phyloP scores from a whole-genome alignment of 2,888 invertebrate species.

The Athrips mouffetella region DNA sequence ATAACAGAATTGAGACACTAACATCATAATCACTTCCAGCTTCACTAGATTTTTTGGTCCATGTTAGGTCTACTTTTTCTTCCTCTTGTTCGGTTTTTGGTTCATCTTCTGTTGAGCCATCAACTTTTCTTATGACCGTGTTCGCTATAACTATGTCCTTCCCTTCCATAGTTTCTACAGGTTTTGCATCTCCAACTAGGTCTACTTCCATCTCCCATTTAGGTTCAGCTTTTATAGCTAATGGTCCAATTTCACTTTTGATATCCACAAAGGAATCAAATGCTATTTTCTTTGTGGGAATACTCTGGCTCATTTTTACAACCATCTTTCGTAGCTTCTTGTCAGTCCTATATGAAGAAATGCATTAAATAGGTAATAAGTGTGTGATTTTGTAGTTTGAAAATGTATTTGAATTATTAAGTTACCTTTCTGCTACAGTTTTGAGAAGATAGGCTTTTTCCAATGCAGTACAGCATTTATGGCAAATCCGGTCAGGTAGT shows the following conservation, averaged over 20 bases:
- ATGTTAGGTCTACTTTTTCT: slow-evolving; percentile 48
- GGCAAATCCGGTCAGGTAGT: slow-evolving; percentile 68
- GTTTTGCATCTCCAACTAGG: slow-evolving; percentile 32
- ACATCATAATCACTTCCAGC: slow-evolving; percentile 45
- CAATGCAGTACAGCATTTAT: slow-evolving; percentile 63
- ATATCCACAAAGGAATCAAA: slow-evolving; percentile 72
- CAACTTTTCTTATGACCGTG: slow-evolving; percentile 70
- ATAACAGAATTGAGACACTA: slow-evolving; percentile 29
- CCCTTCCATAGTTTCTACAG: slow-evolving; percentile 51
- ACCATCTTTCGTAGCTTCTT: slow-evolving; percentile 56
- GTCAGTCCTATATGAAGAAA: slow-evolving; percentile 51
- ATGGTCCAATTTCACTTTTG: slow-evolving; percentile 68
- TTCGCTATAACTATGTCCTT: slow-evolving; percentile 69
- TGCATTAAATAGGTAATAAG: not conserved
- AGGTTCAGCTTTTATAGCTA: slow-evolving; percentile 60
- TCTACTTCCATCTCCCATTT: slow-evolving; percentile 73
- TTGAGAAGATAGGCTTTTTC: slow-evolving; percentile 70
- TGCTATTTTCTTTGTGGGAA: slow-evolving; percentile 65
- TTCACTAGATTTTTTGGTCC: slow-evolving; percentile 37
- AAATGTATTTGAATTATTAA: not conserved
- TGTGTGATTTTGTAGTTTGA: too few species aligned
- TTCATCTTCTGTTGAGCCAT: slow-evolving; percentile 39
- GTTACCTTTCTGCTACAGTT: slow-evolving; percentile 69
- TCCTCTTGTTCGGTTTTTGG: slow-evolving; percentile 30
- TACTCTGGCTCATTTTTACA: slow-evolving; percentile 39